phyloP scores from a whole-genome alignment of 2,888 invertebrate species.

The Aquatica leii region DNA sequence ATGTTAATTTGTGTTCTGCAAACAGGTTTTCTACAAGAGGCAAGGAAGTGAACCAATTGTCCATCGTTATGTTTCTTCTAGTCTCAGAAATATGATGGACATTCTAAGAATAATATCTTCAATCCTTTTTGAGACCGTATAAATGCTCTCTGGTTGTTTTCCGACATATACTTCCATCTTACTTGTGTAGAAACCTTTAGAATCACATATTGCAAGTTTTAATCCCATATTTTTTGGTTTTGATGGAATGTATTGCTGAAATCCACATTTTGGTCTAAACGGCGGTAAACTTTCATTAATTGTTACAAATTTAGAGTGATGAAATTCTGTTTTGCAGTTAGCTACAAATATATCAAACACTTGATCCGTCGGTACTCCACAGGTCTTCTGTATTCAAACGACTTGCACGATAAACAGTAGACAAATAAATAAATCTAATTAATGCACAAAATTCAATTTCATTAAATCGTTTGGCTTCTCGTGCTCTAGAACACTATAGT shows the following conservation, averaged over 20 bases:
- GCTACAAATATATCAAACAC: neutral
- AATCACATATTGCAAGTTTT: neutral
- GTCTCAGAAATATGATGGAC: neutral
- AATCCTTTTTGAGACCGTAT: neutral
- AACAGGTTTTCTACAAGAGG: neutral
- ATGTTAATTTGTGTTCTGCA: neutral
- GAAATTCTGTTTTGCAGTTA: neutral
- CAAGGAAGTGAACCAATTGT: neutral
- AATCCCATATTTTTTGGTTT: no score
- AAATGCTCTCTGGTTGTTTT: neutral
- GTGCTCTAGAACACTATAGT: neutral
- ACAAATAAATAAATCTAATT: neutral
- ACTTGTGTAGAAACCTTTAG: neutral
- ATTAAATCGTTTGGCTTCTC: neutral
- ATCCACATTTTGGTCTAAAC: no score
- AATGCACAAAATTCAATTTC: neutral
- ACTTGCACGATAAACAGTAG: neutral
- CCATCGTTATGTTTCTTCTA: neutral
- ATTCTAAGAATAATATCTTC: neutral
- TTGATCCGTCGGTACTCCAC: neutral
- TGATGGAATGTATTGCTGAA: no score
- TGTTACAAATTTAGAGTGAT: neutral
- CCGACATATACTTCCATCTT: neutral
- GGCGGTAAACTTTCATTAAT: neutral
- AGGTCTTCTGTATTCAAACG: conserved; percentile 1